phyloP scores from a whole-genome alignment of 2,888 invertebrate species.

The Phrixothrix hirtus region DNA sequence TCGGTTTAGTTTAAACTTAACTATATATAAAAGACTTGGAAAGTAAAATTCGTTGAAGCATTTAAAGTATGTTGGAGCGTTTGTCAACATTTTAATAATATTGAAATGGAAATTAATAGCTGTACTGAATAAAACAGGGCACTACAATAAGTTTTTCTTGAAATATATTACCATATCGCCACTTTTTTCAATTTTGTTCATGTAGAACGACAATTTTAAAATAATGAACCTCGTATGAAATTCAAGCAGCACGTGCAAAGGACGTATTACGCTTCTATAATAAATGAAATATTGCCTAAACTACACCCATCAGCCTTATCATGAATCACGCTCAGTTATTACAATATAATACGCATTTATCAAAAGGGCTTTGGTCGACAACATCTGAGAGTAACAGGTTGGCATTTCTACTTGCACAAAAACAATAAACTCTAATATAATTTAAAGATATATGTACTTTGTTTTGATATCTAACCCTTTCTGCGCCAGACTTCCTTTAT shows the following conservation, averaged over 20 bases:
- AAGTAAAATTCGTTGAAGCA: no score
- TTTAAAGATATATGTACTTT: constrained; percentile 21
- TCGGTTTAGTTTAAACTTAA: no score
- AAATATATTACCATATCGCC: background rate
- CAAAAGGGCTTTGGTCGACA: constrained; percentile 32
- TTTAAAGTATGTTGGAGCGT: no score
- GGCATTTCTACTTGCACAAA: constrained; percentile 22
- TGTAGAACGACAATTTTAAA: constrained; percentile 22
- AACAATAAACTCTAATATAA: constrained; percentile 21
- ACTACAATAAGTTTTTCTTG: background rate
- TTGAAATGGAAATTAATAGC: no score
- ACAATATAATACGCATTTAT: constrained; percentile 35
- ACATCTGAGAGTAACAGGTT: constrained; percentile 33
- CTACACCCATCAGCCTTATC: constrained; percentile 35
- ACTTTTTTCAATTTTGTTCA: constrained; percentile 7
- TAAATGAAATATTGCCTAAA: constrained; percentile 35
- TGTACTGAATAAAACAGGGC: no score
- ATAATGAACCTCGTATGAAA: constrained; percentile 28
- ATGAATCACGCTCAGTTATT: constrained; percentile 33
- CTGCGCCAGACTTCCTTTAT: background rate
- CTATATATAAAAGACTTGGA: no score
- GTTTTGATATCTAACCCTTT: constrained; percentile 8
- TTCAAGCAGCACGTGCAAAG: constrained; percentile 29
- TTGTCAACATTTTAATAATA: no score
- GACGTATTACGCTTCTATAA: constrained; percentile 28